A percentile compares a stretch with the other conserved stretches of the same genome.
phyloP scores from a whole-genome alignment of 2,888 invertebrate genomes.

The Papilio gigon region DNA sequence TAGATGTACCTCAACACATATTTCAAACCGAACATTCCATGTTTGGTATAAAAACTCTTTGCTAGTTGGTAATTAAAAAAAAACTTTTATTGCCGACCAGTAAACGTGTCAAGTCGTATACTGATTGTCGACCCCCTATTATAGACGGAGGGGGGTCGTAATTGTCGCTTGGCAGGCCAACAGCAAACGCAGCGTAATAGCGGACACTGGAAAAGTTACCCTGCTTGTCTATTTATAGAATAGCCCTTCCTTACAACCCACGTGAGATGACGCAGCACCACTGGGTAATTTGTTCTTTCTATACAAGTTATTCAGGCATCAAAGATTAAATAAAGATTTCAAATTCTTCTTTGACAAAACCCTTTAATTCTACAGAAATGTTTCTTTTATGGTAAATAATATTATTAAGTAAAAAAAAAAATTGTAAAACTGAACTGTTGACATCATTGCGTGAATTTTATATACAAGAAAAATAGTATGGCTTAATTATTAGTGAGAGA shows the following conservation, averaged over 20 bases:
- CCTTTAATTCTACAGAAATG: too few species aligned
- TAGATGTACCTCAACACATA: too few species aligned
- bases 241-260: not conserved
- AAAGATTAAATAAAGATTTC: not conserved
- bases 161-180: conserved; percentile 26
- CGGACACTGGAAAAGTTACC: conserved; percentile 12
- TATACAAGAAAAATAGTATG: too few species aligned
- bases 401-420: too few species aligned
- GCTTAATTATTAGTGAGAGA: not conserved
- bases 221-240: conserved; percentile 25
- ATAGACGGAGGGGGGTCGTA: conserved; percentile 9
- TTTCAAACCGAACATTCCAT: too few species aligned
- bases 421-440: too few species aligned
- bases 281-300: not conserved
- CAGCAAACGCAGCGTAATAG: conserved; percentile 8
- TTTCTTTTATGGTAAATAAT: too few species aligned
- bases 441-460: too few species aligned
- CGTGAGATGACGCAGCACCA: not conserved
- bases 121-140: not conserved
- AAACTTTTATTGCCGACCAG: not conserved
- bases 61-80: too few species aligned
- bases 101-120: not conserved
- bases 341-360: too few species aligned
- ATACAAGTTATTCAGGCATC: not conserved
- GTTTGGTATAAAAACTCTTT: too few species aligned